Base-by-base conservation (phyloP, 2,888 invertebrate genomes). In the Pyralis farinalis region DNA sequence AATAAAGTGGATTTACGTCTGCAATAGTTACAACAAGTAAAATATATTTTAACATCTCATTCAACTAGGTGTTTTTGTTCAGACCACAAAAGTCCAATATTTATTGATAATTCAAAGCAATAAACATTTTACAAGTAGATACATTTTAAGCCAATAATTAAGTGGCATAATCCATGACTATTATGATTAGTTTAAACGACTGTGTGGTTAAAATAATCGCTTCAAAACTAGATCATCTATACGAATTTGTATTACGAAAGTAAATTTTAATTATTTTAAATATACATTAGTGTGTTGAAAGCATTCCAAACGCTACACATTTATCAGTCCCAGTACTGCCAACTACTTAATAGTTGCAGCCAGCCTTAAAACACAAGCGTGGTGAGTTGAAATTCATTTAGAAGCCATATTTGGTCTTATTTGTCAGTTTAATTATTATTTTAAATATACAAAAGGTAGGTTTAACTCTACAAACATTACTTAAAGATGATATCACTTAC, bases 241-340 rank as follows among this genome's bases (percentile, higher is more conserved):
- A 36, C 12, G 36, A 29, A 43, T 45, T 45, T 45, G 40, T 42
- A 34, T 50, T 47, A 39, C 50, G 45, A 46, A 47, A 50, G 45
- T 33, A 1, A 11, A 33, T 39, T 39, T 39, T 44, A 46, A 46
- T 46, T 46, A 50, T 37, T 35, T 41, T 21, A 41, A 46, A 34
- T 46, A 44, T 43, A 40, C 44, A 43, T 46, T 43, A 45, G 40
- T 45, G 41, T 50, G 50, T 46, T 36, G 50, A 47, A 50, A 50
- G 43, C 44, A 44, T 36, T 45, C 42, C 41, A 39, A 46, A 41
- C 43, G 35, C 29, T 44, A 36, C 44, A 27, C 37, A 43, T 47
- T 45, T 47, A 47, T 46, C 47, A 42, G 37, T 37, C 31, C 37
- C 43, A 16, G 29, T 42, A 41, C 29, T 21, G 27, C 34, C 38